Evolutionary conservation across 2,113 vertebrate species (phyloP).

Genomic region (Oostethus manadensis): DNA sequence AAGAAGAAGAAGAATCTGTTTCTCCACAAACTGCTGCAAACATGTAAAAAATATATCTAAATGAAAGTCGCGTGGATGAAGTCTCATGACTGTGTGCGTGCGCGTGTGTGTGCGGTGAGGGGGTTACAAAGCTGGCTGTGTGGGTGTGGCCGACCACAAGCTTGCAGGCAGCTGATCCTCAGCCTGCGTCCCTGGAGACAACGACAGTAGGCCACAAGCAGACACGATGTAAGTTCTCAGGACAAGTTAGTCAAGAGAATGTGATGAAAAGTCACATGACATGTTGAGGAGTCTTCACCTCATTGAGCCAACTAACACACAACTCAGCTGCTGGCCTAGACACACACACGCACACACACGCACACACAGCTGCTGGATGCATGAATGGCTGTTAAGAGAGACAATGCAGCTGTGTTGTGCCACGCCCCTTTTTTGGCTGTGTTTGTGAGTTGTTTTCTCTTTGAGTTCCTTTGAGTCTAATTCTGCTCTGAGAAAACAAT

Average conservation of each 20-base stretch:
- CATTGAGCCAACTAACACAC: neutral
- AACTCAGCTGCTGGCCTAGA: constrained; percentile 48
- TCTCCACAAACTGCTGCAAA: neutral
- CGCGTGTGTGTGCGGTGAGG: constrained; percentile 22
- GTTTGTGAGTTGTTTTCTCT: constrained; percentile 46
- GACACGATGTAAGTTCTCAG: neutral
- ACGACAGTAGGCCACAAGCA: constrained; percentile 2
- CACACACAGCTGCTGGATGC: constrained; percentile 59
- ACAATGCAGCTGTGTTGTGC: constrained; percentile 52
- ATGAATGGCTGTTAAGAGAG: constrained; percentile 51
- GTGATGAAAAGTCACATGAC: neutral
- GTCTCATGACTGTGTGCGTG: constrained; percentile 57
- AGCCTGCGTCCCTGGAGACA: neutral
- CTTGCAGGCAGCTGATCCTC: constrained; percentile 56
- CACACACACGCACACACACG: constrained; percentile 27
- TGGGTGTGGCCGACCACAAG: constrained; percentile 53
- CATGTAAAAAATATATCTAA: constrained; percentile 26
- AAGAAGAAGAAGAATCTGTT: neutral
- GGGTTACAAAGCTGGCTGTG: constrained; percentile 59
- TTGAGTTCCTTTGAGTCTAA: constrained; percentile 56
- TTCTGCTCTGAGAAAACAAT: constrained; percentile 64
- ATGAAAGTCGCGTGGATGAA: constrained; percentile 58
- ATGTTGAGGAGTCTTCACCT: neutral
- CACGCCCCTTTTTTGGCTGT: constrained; percentile 28
- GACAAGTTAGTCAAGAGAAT: too few species aligned